Base-by-base conservation (phyloP, 2,888 invertebrate genomes). In the Xestia c-nigrum region DNA sequence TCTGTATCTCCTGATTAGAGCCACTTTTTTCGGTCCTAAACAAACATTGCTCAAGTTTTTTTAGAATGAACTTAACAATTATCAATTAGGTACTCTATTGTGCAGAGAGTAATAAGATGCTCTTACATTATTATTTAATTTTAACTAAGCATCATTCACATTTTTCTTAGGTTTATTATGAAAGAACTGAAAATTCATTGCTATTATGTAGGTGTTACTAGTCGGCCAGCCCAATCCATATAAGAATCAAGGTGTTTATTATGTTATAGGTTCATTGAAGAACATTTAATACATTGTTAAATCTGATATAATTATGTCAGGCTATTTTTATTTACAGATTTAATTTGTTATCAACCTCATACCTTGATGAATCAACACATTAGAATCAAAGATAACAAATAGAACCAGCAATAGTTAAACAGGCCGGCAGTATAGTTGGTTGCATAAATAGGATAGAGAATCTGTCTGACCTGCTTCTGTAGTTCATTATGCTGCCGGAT, bases 401-500 rank as follows among this genome's bases (percentile, higher is more conserved):
- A 5, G 21, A 67, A 24, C 19, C 71, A 71, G n/a, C n/a, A n/a
- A 71, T n/a, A 31, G 24, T 31, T 21, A 40, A 24, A 19, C 40
- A 50, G 31, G 31, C 31, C 31, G 14, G 9, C 31, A 71, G 12
- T 65, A 47, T n/a, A 43, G 6, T 50, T 55, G 7, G n/a, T 5
- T 24, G n/a, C 38, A 57, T 12, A 3, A 38, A 50, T 43, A 47
- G 4, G 7, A 38, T 43, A 31, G 21, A n/a, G 16, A 59, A 63
- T 31, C 2, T 66, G 16, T 47, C 81, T 72, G 5, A 96, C 96
- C 94, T 98, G 98, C 88, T 97, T 97, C 90, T 98, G 98, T 76
- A 99, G 95, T 80, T 99, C 99, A 89, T 97, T 98, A 93, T 99
- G 98, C 94, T 99, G 99, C 0, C 99, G 97, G 88, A 99, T 99